Percentiles rank a stretch among this genome's conserved stretches.
phyloP scores from a whole-genome alignment of 1,140 invertebrate species.

The Thaumatotibia leucotreta region DNA sequence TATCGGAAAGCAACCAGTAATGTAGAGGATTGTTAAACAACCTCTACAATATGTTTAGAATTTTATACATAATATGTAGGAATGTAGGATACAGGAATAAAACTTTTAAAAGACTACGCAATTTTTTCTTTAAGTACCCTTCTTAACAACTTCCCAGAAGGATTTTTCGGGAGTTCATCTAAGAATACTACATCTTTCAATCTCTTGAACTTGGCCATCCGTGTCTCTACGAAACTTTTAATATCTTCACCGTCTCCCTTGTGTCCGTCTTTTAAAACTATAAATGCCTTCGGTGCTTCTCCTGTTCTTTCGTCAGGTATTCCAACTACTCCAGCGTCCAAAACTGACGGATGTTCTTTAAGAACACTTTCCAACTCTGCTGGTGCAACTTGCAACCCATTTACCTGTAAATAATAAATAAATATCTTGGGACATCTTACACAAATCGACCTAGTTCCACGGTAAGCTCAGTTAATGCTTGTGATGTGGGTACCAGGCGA shows the following conservation, averaged over 20 bases:
- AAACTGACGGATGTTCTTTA: constrained; percentile 79
- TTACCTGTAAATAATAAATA: constrained; percentile 51
- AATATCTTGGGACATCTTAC: too few species aligned
- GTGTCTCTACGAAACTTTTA: constrained; percentile 51
- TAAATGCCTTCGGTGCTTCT: constrained; percentile 82
- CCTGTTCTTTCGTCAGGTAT: constrained; percentile 80
- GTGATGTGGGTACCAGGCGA: too few species aligned
- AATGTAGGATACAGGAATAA: too few species aligned
- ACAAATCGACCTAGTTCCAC: too few species aligned
- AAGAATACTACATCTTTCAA: constrained; percentile 74
- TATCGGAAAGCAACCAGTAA: too few species aligned
- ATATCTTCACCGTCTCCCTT: constrained; percentile 49
- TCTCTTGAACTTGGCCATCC: constrained; percentile 67
- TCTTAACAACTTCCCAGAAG: constrained; percentile 82
- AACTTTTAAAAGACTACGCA: too few species aligned
- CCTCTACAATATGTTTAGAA: too few species aligned
- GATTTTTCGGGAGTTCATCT: constrained; percentile 80
- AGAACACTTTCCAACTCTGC: constrained; percentile 86
- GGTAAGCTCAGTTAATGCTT: too few species aligned
- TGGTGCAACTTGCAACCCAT: constrained; percentile 82
- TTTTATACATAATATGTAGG: too few species aligned
- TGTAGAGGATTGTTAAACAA: too few species aligned
- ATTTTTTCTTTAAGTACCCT: constrained; percentile 63
- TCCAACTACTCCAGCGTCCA: constrained; percentile 86
- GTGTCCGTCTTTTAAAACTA: constrained; percentile 62